Base-by-base conservation (phyloP, 1,140 invertebrate genomes). In the Drosophila nannoptera region DNA sequence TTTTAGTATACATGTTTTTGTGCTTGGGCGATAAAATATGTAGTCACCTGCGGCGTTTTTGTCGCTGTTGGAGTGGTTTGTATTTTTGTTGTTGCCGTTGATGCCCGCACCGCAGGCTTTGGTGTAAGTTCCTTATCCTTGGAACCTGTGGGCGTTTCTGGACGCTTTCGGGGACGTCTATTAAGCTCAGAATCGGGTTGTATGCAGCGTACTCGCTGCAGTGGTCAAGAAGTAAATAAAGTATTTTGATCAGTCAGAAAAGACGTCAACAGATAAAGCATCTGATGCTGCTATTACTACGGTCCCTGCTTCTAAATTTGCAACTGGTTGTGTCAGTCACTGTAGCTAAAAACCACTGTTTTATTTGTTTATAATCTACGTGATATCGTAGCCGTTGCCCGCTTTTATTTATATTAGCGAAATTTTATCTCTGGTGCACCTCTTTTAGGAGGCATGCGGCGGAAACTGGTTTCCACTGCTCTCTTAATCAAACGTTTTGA, bases 281-380 rank as follows among this genome's bases (percentile, higher is more conserved):
- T 29, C 50, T 69, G 67, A 56, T 82, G 55, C 50, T 77, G 46
- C 45, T 16, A 31, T 29, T 16, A 9, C 43, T 46, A 9, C 35
- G 6, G 33, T 9, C 7, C 22, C 36, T 61, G 66, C 50, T 74
- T 49, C 46, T 82, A 70, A 49, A 55, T 56, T 69, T 49, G 56
- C 42, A 50, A 55, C 55, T 68, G 48, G n/a, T 58, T 69, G 65
- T 84, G 80, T 80, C 80, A 80, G 69, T 84, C 81, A 68, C 78
- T 54, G 73, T 59, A 71, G 74, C 76, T 83, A 74, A 81, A 80
- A 80, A 84, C 72, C 76, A 84, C 76, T 86, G 80, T 77, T 86
- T 86, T 84, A 84, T 84, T 84, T 84, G 80, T 77, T 86, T 71
- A 77, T 80, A 70, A 80, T 74, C 14, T 84, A 84, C 80, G 80